A percentile compares a stretch with the other conserved stretches of the same genome.
These are phyloP conservation scores for Danaus melanippus DNA, from an alignment of 1,140 invertebrate genomes.

Conservation along the genomic window DNA sequence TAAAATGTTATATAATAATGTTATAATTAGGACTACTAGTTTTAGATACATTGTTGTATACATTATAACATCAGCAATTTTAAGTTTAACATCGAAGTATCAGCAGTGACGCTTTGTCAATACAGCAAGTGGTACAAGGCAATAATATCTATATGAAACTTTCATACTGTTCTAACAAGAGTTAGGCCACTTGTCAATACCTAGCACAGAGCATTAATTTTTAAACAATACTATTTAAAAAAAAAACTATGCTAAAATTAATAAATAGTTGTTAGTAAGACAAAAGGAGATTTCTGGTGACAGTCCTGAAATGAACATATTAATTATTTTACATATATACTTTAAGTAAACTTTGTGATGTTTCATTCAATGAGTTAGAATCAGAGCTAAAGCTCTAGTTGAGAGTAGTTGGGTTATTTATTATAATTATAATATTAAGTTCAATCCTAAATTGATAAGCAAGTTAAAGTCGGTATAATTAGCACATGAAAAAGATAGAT, in stretches of 20 bases:
- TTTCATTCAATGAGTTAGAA: no score
- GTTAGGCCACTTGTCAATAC: conserved; percentile 53
- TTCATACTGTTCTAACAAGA: conserved; percentile 28
- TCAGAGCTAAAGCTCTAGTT: no score
- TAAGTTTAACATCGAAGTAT: no score
- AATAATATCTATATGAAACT: conserved; percentile 16
- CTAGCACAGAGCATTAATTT: conserved; percentile 35
- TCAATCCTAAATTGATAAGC: no score
- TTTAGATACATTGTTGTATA: no score
- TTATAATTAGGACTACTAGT: no score
- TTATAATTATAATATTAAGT: no score
- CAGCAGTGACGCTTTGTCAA: no score
- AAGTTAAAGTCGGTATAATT: not conserved
- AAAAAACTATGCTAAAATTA: conserved; percentile 49
- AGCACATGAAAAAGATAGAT: not conserved
- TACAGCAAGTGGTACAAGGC: conserved; percentile 14
- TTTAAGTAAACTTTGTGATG: no score
- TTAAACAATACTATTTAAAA: conserved; percentile 41
- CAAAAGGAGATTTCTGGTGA: conserved; percentile 47
- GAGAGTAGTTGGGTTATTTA: no score
- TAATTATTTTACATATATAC: not conserved
- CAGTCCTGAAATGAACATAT: conserved; percentile 38
- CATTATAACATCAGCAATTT: no score
- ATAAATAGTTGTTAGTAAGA: conserved; percentile 53
- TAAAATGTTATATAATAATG: no score